These are phyloP conservation scores for Pegea sp. DNA, from an alignment of 23 tunicate genomes.

Conservation along the genomic window DNA sequence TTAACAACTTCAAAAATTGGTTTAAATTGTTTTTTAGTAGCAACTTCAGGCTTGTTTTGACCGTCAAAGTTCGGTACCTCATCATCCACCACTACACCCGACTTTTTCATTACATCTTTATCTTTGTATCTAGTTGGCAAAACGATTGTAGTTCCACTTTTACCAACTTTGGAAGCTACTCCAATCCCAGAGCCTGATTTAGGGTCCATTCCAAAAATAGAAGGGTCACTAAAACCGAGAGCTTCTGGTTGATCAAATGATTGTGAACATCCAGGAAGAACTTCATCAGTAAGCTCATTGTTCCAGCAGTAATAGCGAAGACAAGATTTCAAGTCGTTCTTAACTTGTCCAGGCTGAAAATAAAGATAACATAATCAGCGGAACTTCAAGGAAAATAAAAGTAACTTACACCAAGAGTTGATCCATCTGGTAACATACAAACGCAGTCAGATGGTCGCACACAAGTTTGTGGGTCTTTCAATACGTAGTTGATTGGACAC, in stretches of 20 bases:
- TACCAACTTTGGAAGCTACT: slow-evolving; percentile 4
- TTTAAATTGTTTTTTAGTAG: too few species aligned
- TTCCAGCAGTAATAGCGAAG: slow-evolving; percentile 99
- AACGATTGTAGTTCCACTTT: slow-evolving; percentile 13
- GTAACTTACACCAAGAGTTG: slow-evolving; percentile 64
- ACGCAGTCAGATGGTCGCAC: slow-evolving; percentile 80
- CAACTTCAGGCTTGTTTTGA: too few species aligned
- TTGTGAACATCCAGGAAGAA: slow-evolving; percentile 64
- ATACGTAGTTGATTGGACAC: slow-evolving; percentile 83
- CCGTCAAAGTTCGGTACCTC: background rate
- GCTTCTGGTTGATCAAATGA: slow-evolving; percentile 14
- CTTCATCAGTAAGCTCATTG: slow-evolving; percentile 70
- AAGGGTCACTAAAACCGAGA: slow-evolving; percentile 2
- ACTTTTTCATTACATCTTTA: background rate
- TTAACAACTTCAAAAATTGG: too few species aligned
- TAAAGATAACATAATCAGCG: background rate
- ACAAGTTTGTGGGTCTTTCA: slow-evolving; percentile 80
- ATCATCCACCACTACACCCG: slow-evolving; percentile 1
- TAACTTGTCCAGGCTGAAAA: slow-evolving; percentile 88
- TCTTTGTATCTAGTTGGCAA: slow-evolving; percentile 2
- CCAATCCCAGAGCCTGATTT: slow-evolving; percentile 24
- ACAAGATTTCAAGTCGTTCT: slow-evolving; percentile 64
- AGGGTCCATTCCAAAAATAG: background rate
- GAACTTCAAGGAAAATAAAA: background rate
- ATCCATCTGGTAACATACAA: slow-evolving; percentile 91